phyloP scores from a whole-genome alignment of 2,888 invertebrate genomes.

The Amphiduros pacificus region DNA sequence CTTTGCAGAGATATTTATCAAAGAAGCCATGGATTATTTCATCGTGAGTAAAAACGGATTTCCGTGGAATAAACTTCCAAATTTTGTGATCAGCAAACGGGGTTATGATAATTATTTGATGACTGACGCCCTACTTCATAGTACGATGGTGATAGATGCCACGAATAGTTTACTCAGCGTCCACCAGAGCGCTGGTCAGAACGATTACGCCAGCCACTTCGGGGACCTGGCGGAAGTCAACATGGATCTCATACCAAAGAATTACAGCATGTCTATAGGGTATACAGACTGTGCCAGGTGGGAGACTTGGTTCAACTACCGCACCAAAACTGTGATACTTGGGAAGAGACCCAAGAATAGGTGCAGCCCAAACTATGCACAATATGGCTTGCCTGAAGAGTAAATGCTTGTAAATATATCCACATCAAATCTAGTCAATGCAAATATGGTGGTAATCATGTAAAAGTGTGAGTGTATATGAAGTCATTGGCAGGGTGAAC shows the following conservation, averaged over 20 bases:
- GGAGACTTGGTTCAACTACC: constrained; percentile 16
- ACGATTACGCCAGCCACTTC: constrained; percentile 34
- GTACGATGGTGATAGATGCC: constrained; percentile 40
- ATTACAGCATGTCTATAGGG: constrained; percentile 10
- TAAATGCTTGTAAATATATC: too few species aligned
- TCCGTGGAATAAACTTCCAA: constrained; percentile 44
- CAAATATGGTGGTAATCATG: too few species aligned
- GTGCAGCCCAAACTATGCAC: too few species aligned
- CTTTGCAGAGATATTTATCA: constrained; percentile 33
- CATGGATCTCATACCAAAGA: constrained; percentile 10
- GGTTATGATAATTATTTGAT: constrained; percentile 52
- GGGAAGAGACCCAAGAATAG: background rate
- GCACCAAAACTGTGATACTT: background rate
- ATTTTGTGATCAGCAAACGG: constrained; percentile 44
- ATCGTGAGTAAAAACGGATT: constrained; percentile 37
- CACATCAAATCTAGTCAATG: too few species aligned
- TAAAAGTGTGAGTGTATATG: too few species aligned
- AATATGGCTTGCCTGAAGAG: too few species aligned
- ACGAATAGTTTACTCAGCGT: constrained; percentile 41
- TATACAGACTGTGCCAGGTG: constrained; percentile 17
- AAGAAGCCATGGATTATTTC: constrained; percentile 45
- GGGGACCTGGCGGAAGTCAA: constrained; percentile 7
- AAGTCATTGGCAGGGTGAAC: too few species aligned
- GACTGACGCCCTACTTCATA: constrained; percentile 26
- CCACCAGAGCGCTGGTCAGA: constrained; percentile 45